Evolutionary conservation across 1,140 invertebrate species (phyloP).

Genomic region (Drosophila bipectinata): DNA sequence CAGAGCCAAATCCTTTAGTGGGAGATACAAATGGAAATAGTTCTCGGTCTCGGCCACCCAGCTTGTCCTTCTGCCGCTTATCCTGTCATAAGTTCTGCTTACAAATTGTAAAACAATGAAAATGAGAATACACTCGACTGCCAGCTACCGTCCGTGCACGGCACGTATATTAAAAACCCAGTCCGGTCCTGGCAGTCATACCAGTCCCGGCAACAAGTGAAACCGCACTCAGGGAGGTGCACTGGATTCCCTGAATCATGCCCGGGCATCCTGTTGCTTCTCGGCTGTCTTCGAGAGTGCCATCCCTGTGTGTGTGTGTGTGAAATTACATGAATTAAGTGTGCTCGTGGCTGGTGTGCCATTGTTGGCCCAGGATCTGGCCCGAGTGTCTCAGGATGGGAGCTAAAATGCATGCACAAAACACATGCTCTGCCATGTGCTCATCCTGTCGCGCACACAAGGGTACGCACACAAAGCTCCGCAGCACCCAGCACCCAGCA

Average conservation of each 20-base stretch:
- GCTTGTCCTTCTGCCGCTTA: constrained; percentile 52
- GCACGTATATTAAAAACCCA: constrained; percentile 28
- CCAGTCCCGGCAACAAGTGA: constrained; percentile 69
- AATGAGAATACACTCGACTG: constrained; percentile 60
- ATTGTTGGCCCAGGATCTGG: constrained; percentile 48
- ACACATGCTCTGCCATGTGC: constrained; percentile 74
- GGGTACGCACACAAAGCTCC: constrained; percentile 3
- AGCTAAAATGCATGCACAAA: constrained; percentile 57
- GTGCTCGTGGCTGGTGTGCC: constrained; percentile 54
- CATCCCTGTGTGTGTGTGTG: constrained; percentile 53
- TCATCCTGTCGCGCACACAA: constrained; percentile 63
- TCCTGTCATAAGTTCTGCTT: constrained; percentile 81
- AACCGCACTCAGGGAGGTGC: constrained; percentile 59
- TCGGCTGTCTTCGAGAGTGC: constrained; percentile 49
- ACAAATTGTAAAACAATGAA: constrained; percentile 82
- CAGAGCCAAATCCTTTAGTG: constrained; percentile 61
- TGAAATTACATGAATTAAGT: constrained; percentile 82
- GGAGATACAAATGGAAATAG: constrained; percentile 24
- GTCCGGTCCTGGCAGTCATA: constrained; percentile 46
- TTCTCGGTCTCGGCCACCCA: not conserved
- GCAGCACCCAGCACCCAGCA: constrained; percentile 7
- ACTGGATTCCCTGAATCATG: constrained; percentile 1
- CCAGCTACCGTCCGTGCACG: not conserved
- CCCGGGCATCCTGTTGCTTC: constrained; percentile 73
- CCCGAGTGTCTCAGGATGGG: constrained; percentile 27